Base-by-base conservation (phyloP, 1,140 invertebrate species). In the Zaprionus capensis region DNA sequence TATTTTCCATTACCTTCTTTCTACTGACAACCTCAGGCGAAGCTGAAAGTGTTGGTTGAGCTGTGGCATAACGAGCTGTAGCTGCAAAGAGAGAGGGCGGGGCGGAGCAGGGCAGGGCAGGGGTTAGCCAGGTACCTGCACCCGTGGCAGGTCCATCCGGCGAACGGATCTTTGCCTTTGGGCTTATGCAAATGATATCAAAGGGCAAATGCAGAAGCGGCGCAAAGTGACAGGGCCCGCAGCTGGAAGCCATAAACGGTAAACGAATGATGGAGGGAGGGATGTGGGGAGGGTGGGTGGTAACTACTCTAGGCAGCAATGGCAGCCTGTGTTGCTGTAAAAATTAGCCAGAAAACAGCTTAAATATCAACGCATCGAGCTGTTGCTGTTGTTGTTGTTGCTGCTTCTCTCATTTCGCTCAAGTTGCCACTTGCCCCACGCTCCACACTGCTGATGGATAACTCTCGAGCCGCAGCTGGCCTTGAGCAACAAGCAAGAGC, bases 391-490 rank as follows among this genome's bases (percentile, higher is more conserved):
- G 36, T 24, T 20, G 58, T 64, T 56, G 69, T 62, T 55, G 69
- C 22, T 53, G 63, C 71, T 82, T 71, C 76, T 85, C 76, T 82
- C 79, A 85, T 86, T 85, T 15, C 38, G 2, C 70, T 69, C 41
- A 46, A 17, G 41, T 46, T 12, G 36, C 36, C 36, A 38, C 36
- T 12, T 38, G 36, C 36, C 36, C 14, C 12, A 38, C 41, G 51
- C 56, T 70, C 41, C 38, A 34, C 53, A 34, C 41, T 46, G 78
- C 71, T 86, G 82, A 85, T 76, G 82, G 82, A 85, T 82, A 82
- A 86, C 76, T 79, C 71, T 64, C 76, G 55, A 49, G 64, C 46
- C 70, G 61, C 57, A 6, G 14, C 1, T 58, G 65, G 28, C 53
- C 53, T 61, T 59, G 56, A 62, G 70, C 55, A 55, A 34, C 65